Conservation (phyloP, 2,113 vertebrate genomes). For the Prunella himalayana region DNA sequence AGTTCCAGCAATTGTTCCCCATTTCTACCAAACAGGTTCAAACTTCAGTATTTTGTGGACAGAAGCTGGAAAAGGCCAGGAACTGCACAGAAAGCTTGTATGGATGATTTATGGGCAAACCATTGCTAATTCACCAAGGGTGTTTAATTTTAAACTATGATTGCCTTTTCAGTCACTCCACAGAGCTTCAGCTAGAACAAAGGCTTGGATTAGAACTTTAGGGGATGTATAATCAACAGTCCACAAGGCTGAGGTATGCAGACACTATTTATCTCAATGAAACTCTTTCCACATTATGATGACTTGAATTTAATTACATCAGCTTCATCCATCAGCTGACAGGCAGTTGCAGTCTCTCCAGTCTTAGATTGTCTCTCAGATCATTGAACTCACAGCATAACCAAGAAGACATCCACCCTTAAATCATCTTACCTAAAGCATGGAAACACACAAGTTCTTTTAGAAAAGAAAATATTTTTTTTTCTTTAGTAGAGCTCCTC, state of each 20-base stretch:
- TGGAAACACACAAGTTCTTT: conserved; percentile 10
- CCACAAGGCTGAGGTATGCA: not conserved
- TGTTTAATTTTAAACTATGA: not conserved
- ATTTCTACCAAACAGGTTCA: not conserved
- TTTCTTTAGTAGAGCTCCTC: conserved; percentile 37
- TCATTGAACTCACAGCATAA: conserved; percentile 29
- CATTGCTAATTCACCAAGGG: not conserved
- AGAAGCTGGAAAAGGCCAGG: not conserved
- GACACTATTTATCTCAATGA: conserved; percentile 41
- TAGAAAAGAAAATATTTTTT: not conserved
- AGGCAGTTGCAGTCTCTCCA: conserved; percentile 28
- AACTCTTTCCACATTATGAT: conserved; percentile 7
- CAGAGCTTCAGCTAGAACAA: not conserved
- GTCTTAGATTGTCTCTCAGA: not conserved
- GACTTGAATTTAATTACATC: conserved; percentile 45
- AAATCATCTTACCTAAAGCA: conserved; percentile 51
- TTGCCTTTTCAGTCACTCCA: conserved; percentile 14
- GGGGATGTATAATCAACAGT: not conserved
- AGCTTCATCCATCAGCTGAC: conserved; percentile 53
- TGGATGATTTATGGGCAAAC: not conserved
- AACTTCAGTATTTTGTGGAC: not conserved
- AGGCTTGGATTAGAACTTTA: not conserved
- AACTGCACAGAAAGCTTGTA: not conserved
- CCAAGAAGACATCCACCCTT: conserved; percentile 2
- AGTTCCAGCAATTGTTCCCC: not conserved